These are phyloP conservation scores for Acinonyx jubatus DNA, from an alignment of 2,113 vertebrate genomes.

Conservation along the genomic window DNA sequence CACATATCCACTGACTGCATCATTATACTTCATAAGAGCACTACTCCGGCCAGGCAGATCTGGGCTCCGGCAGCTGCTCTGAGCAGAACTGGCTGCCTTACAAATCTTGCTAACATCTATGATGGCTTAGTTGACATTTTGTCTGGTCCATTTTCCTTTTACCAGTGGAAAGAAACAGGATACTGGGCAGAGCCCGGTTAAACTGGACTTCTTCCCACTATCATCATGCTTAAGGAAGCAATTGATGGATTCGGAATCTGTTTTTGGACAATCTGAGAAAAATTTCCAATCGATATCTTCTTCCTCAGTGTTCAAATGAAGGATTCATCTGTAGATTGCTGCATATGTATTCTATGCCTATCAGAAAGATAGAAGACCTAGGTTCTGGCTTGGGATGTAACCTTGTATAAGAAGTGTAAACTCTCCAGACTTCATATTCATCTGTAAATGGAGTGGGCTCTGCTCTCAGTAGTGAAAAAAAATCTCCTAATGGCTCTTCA, in stretches of 20 bases:
- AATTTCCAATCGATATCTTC: neutral
- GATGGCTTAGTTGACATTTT: conserved; percentile 10
- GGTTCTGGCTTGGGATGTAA: neutral
- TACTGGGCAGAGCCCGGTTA: neutral
- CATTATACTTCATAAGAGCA: neutral
- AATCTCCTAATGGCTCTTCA: neutral
- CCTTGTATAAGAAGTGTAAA: neutral
- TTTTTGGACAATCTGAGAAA: neutral
- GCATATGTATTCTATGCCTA: neutral
- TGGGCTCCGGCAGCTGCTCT: neutral
- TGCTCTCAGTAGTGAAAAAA: neutral
- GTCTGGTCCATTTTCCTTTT: neutral
- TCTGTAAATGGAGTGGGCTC: neutral
- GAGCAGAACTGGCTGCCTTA: conserved; percentile 24
- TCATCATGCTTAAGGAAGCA: neutral
- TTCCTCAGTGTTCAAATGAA: conserved; percentile 31
- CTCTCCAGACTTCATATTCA: neutral
- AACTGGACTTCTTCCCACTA: neutral
- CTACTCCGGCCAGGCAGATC: neutral
- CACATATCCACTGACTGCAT: neutral
- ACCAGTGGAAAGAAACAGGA: neutral
- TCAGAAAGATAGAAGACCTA: neutral
- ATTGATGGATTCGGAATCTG: neutral
- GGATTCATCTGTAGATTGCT: neutral
- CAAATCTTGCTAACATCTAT: neutral